phyloP scores from a whole-genome alignment of 2,113 vertebrate genomes.

The Ageneiosus marmoratus region DNA sequence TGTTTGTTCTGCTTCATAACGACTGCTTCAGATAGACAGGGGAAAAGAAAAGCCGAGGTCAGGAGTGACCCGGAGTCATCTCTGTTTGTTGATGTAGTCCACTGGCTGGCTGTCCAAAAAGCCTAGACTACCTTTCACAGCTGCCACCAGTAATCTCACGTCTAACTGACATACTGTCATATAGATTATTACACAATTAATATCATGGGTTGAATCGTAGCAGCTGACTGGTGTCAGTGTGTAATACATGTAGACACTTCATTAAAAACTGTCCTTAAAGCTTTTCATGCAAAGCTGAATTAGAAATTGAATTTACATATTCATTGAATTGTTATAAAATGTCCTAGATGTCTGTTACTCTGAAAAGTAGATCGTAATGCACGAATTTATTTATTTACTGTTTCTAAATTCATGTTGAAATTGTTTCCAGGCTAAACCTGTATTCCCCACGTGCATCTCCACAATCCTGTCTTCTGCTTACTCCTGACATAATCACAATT shows the following conservation, averaged over 20 bases:
- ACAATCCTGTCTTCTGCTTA: constrained; percentile 5
- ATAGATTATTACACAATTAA: constrained; percentile 12
- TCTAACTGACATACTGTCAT: constrained; percentile 8
- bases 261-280: background rate
- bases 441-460: background rate
- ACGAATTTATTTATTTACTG: background rate
- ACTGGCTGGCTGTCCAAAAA: background rate
- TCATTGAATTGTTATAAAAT: background rate
- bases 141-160: constrained; percentile 3
- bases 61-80: constrained; percentile 7
- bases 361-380: background rate
- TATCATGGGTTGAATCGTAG: background rate
- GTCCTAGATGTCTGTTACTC: background rate
- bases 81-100: background rate
- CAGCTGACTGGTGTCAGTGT: constrained; percentile 16
- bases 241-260: constrained; percentile 22
- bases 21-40: background rate
- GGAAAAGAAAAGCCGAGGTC: background rate
- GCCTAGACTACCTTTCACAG: background rate
- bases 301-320: background rate
- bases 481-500: background rate
- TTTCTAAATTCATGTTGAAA: background rate
- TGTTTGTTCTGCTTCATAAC: constrained; percentile 2
- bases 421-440: constrained; percentile 11
- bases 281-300: background rate